Evolutionary conservation across 2,113 vertebrate genomes (phyloP).

Genomic region (Pelecanoides urinatrix): DNA sequence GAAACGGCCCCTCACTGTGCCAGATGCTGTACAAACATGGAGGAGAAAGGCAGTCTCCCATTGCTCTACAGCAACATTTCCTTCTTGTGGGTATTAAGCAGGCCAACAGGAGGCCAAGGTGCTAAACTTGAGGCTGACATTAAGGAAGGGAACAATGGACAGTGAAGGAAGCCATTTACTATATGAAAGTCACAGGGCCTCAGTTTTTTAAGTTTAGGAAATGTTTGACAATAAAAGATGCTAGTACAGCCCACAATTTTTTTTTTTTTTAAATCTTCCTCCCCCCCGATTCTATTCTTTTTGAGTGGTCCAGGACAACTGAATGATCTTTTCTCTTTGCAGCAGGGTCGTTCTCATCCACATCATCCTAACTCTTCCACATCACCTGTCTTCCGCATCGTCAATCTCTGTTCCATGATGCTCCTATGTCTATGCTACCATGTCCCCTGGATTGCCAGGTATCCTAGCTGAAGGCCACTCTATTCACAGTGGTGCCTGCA

Average conservation of each 20-base stretch:
- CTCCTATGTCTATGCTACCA: not conserved
- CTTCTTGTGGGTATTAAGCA: not conserved
- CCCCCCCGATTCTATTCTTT: accelerated
- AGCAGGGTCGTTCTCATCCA: not conserved
- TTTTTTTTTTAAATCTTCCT: too few species aligned
- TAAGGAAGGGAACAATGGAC: not conserved
- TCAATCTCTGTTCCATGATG: not conserved
- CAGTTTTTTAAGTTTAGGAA: not conserved
- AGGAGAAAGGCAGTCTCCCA: not conserved
- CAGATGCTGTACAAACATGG: not conserved
- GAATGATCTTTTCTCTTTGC: not conserved
- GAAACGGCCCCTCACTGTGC: not conserved
- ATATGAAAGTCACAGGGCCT: not conserved
- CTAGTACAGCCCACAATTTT: not conserved
- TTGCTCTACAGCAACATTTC: not conserved
- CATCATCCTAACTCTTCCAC: not conserved
- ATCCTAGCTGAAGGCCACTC: not conserved
- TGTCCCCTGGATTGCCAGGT: not conserved
- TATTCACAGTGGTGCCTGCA: not conserved
- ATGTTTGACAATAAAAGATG: not conserved
- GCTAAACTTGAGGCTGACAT: not conserved
- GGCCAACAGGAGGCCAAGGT: not conserved
- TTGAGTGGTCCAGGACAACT: not conserved
- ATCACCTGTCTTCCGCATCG: not conserved
- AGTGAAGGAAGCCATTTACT: not conserved